Conservation (phyloP, 2,888 invertebrate species). For the Synanthedon tipuliformis region DNA sequence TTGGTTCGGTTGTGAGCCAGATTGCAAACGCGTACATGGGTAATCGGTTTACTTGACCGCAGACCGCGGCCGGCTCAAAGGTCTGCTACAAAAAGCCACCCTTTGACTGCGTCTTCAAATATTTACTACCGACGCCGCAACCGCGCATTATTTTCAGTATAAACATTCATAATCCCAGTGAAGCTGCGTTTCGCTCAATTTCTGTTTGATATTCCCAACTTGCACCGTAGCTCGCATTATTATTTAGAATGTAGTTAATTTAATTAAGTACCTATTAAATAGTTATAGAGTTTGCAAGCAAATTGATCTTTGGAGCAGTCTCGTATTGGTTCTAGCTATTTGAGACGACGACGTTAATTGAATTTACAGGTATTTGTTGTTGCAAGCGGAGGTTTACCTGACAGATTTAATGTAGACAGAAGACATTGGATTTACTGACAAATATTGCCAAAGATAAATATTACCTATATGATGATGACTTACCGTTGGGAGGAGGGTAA, state of each 20-base stretch:
- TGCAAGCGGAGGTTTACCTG: constrained; percentile 34
- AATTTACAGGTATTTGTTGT: constrained; percentile 33
- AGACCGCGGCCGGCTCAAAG: constrained; percentile 51
- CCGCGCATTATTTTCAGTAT: constrained; percentile 64
- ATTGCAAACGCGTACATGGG: constrained; percentile 6
- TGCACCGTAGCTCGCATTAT: neutral
- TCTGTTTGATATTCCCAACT: neutral
- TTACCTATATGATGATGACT: too few relatives aligned
- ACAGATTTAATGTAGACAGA: constrained; percentile 33
- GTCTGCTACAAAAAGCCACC: constrained; percentile 55
- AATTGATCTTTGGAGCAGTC: neutral
- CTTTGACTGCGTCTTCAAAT: constrained; percentile 65
- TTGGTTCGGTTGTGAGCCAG: constrained; percentile 3
- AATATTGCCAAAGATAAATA: neutral
- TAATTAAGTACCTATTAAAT: neutral
- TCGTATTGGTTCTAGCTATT: constrained; percentile 20
- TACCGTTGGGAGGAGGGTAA: too few relatives aligned
- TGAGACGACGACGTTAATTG: constrained; percentile 29
- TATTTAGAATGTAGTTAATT: neutral
- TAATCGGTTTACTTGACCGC: constrained; percentile 66
- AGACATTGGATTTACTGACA: neutral
- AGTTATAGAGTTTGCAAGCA: neutral
- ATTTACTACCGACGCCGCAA: constrained; percentile 57
- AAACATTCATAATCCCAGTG: constrained; percentile 56
- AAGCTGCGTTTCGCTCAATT: neutral